A percentile compares a stretch with the other conserved stretches of the same genome.
These are phyloP conservation scores for Actinia equina DNA, from an alignment of 64 coral and sea anemone species.

Conservation along the genomic window DNA sequence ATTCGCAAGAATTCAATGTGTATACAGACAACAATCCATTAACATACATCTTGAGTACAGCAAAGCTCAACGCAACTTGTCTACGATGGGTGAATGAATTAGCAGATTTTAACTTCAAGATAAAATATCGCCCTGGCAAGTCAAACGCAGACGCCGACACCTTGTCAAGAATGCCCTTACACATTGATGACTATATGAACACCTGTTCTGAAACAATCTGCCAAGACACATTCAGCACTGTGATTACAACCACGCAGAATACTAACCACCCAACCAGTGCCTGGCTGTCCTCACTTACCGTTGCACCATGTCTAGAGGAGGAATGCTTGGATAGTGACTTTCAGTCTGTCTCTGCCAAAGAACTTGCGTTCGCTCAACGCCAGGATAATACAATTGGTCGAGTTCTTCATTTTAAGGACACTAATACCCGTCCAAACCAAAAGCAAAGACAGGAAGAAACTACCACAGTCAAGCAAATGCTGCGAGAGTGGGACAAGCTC, in stretches of 20 bases:
- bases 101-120: slow-evolving; percentile 31
- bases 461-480: background rate
- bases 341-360: background rate
- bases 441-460: slow-evolving; percentile 15
- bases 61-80: slow-evolving; percentile 37
- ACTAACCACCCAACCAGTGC: background rate
- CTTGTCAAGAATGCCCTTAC: slow-evolving; percentile 18
- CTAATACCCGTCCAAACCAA: background rate
- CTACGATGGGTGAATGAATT: slow-evolving; percentile 28
- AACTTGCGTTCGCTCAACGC: background rate
- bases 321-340: background rate
- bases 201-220: background rate
- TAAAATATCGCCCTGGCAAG: slow-evolving; percentile 16
- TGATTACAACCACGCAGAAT: background rate
- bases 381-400: background rate
- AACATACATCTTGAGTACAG: slow-evolving; percentile 22
- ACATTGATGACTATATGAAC: slow-evolving; percentile 3
- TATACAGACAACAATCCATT: slow-evolving; percentile 36
- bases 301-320: slow-evolving; percentile 7
- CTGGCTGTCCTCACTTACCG: background rate
- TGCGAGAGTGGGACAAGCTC: slow-evolving; percentile 29
- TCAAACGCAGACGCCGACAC: slow-evolving; percentile 16
- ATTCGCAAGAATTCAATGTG: slow-evolving; percentile 6
- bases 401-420: slow-evolving; percentile 16
- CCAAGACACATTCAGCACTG: background rate